Base-by-base conservation (phyloP, 1,140 invertebrate species). In the Metaphire vulgaris region DNA sequence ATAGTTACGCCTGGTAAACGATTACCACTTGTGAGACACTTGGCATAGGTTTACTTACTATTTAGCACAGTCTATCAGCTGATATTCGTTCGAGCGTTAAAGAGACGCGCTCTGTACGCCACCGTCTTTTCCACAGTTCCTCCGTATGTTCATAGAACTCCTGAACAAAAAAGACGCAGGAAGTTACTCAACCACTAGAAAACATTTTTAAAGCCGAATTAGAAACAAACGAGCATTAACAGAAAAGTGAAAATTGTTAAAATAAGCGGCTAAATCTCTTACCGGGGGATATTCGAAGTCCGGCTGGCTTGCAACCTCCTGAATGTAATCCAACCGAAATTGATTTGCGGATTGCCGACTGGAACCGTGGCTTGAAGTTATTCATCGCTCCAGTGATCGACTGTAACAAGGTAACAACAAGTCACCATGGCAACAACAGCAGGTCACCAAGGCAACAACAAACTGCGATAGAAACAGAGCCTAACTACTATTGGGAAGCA, bases 31-130 rank as follows among this genome's bases (percentile, higher is more conserved):
- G n/a, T n/a, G n/a, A n/a, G n/a, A n/a, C n/a, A n/a, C n/a, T n/a
- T n/a, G n/a, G n/a, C n/a, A n/a, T n/a, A n/a, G n/a, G n/a, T n/a
- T n/a, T n/a, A 92, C 93, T 91, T 88, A 99, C 95, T 99, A 99
- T 91, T 99, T 98, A 86, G 97, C 97, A 90, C 97, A 99, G 90
- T 99, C 97, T 86, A 99, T 99, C 82, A 99, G 91, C 89, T 99
- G 97, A 89, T 99, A 99, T 89, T 99, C 97, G 88, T 99, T 97
- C 86, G 95, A 97, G 85, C 97, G 90, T 86, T 98, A n/a, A n/a
- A n/a, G 95, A 88, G 92, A 99, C 82, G 95, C 97, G 75, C 90
- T 87, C 86, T 93, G 91, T 80, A 99, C 95, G 74, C 97, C 97
- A 85, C 89, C 90, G 88, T 99, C 97, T n/a, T 86, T 92, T 92